A percentile compares a stretch with the other conserved stretches of the same genome.
These are phyloP conservation scores for Temnothorax longispinosus DNA, from an alignment of 1,140 invertebrate species.

Conservation along the genomic window DNA sequence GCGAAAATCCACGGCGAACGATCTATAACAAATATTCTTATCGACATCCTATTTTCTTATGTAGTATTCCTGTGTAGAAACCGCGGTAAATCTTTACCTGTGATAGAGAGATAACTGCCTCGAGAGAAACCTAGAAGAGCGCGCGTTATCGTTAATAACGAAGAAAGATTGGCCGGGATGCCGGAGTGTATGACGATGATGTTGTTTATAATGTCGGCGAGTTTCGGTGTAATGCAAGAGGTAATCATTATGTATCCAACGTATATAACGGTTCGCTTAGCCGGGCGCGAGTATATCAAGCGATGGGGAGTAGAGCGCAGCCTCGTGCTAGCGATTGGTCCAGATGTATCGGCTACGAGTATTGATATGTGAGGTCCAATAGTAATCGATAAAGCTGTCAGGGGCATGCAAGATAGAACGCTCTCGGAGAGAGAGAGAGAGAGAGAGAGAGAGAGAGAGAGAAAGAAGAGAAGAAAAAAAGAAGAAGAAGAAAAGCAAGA, in stretches of 20 bases:
- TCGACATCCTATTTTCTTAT: slow-evolving; percentile 40
- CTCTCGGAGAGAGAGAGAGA: not conserved
- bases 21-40: slow-evolving; percentile 55
- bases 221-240: slow-evolving; percentile 55
- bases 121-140: slow-evolving; percentile 30
- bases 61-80: slow-evolving; percentile 17
- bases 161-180: slow-evolving; percentile 32
- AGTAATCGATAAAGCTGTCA: slow-evolving; percentile 69
- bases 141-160: slow-evolving; percentile 56
- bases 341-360: slow-evolving; percentile 62
- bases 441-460: not conserved
- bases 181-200: slow-evolving; percentile 6
- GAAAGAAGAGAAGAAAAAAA: not conserved
- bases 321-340: slow-evolving; percentile 57
- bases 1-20: not conserved
- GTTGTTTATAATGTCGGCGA: slow-evolving; percentile 52
- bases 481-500: not conserved
- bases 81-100: not conserved
- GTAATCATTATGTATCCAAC: slow-evolving; percentile 54
- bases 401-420: slow-evolving; percentile 33
- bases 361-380: slow-evolving; percentile 59
- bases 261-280: slow-evolving; percentile 68
- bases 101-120: slow-evolving; percentile 53
- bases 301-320: slow-evolving; percentile 50
- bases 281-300: slow-evolving; percentile 52